Evolutionary conservation across 2,113 vertebrate species (phyloP), one percentile per base, ranked within the genome.

Genomic region (Silurus asotus): DNA sequence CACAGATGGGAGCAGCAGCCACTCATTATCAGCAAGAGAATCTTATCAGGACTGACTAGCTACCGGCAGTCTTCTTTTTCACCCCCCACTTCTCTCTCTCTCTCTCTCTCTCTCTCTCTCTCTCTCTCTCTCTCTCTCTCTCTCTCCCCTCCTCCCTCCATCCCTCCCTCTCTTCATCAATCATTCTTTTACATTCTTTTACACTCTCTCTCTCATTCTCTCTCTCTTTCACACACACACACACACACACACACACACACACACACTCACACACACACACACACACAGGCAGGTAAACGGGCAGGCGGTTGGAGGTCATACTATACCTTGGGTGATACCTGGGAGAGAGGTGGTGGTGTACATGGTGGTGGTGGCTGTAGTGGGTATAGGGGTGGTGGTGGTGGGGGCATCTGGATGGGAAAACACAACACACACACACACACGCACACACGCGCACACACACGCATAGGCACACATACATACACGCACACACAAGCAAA

Each of bases 351-450:
- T 91, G 92, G 87, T 93, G 91, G 92, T 90, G 89, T 87, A 89
- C 86, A 92, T 87, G 89, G 91, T 93, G 91, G 93, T 91, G 90
- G 94, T 92, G 92, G 94, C 92, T 89, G 94, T 94, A 91, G 93
- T 95, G 94, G 94, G 94, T 94, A 86, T 92, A 93, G 92, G 94
- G 93, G 94, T 94, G 84, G 94, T 95, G 91, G 94, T 95, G 91
- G 94, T 95, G 93, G 90, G 94, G 90, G 94, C 94, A 95, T 95
- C 95, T 95, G 93, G 89, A 94, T 94, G 94, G 92, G 86, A 93
- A 93, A 92, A 95, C 93, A 95, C 86, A 89, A 89, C 84, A 88
- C 83, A 89, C 76, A 55, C 51, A 64, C 49, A 48, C 69, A 48
- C 15, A 72, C 37, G 20, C 69, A 48, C 69, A 72, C 65, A 48